Base-by-base conservation (phyloP, 2,888 invertebrate species). In the Parochlus steinenii region DNA sequence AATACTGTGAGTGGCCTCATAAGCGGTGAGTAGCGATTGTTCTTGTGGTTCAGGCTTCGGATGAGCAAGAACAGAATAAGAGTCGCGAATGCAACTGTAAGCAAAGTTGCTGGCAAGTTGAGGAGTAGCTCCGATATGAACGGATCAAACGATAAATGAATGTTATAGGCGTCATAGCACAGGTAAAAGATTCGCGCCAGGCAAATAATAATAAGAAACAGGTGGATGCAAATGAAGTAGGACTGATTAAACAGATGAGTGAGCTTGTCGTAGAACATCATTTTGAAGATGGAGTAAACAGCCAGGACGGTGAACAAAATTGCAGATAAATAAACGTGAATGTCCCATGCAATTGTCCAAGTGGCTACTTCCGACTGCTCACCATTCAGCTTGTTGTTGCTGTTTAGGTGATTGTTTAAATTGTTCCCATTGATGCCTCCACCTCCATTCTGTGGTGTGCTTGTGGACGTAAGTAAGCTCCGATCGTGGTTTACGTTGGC, bases 141-240 rank as follows among this genome's bases (percentile, higher is more conserved):
- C 30, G 70, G 60, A 39, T 81, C 82, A 51, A 89, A 69, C 1
- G 79, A 80, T 40, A 70, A 71, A 41, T 76, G 74, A n/a, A 82
- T 73, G 51, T 90, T 90, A 53, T 92, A 92, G 0, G 87, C 85
- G 58, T 92, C 92, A 52, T 87, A 82, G 46, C 87, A 80, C 46
- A 92, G 67, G 52, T 86, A 89, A 47, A 85, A 78, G 46, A 86
- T 82, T 32, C 86, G 69, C 50, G 83, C 63, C 12, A 77, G 69
- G 51, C 90, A 86, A 27, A 89, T 76, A 8, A 77, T 65, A 7
- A 87, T 80, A 37, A 92, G 59, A 44, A 89, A 71, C 31, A 83
- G 58, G 58, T 89, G 85, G 15, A 90, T 68, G 23, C 82, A 77
- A 17, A 90, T 67, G 55, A 89, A 90, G 54, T 89, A 90, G 39